Conservation (phyloP, 2,797 vertebrate species). For the Thunnus albacares region DNA sequence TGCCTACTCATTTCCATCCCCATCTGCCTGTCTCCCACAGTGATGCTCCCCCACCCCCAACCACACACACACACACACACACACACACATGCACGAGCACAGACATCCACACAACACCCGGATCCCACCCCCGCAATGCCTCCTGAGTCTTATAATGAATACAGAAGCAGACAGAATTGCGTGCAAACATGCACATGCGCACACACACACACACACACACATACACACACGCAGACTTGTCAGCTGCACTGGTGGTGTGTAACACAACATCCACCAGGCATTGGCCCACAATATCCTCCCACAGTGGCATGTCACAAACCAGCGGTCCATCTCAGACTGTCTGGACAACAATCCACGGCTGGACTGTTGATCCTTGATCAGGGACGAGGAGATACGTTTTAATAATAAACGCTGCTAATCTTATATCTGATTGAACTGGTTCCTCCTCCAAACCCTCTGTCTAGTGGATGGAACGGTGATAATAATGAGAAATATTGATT, state of each 20-base stretch:
- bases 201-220: not conserved
- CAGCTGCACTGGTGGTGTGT: slow-evolving; percentile 23
- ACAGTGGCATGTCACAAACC: slow-evolving; percentile 24
- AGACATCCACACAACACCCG: slow-evolving; percentile 59
- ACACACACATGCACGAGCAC: slow-evolving; percentile 33
- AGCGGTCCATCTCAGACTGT: slow-evolving; percentile 5
- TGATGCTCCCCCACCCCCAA: slow-evolving; percentile 60
- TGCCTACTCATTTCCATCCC: slow-evolving; percentile 83
- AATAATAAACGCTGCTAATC: slow-evolving; percentile 61
- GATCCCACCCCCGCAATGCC: slow-evolving; percentile 63
- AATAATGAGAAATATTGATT: not conserved
- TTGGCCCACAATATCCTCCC: slow-evolving; percentile 48
- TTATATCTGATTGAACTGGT: slow-evolving; percentile 58
- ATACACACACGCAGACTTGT: slow-evolving; percentile 26
- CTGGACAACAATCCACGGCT: slow-evolving; percentile 1
- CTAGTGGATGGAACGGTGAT: slow-evolving; percentile 8
- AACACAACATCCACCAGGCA: slow-evolving; percentile 42
- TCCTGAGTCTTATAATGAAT: slow-evolving; percentile 63
- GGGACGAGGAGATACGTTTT: slow-evolving; percentile 37
- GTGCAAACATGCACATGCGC: not conserved
- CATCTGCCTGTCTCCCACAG: slow-evolving; percentile 84
- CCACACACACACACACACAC: slow-evolving; percentile 22
- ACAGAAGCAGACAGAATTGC: slow-evolving; percentile 59
- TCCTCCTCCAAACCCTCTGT: slow-evolving; percentile 22
- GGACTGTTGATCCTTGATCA: slow-evolving; percentile 11